A percentile compares a stretch with the other conserved stretches of the same genome.
phyloP scores from a whole-genome alignment of 2,888 invertebrate genomes.

The Strigamia crassipes region DNA sequence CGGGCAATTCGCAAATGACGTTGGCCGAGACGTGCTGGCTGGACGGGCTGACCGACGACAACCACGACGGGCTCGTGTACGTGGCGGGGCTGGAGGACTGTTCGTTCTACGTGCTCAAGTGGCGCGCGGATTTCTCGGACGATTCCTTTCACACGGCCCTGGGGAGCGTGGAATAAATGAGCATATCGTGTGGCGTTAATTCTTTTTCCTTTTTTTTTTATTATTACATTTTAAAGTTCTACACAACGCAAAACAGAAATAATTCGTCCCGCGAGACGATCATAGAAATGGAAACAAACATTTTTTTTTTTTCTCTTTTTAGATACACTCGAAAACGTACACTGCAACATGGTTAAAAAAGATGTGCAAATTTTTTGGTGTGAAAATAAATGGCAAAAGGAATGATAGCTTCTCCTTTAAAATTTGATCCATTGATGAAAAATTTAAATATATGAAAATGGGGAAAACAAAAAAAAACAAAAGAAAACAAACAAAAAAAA shows the following conservation, averaged over 20 bases:
- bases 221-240: not conserved
- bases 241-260: slow-evolving; percentile 3
- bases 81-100: slow-evolving; percentile 51
- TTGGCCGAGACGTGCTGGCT: slow-evolving; percentile 51
- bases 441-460: not conserved
- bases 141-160: not conserved
- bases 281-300: not conserved
- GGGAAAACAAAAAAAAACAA: not conserved
- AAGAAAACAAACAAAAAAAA: too few relatives aligned
- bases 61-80: slow-evolving; percentile 50
- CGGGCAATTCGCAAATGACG: slow-evolving; percentile 50
- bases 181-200: not conserved
- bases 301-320: not conserved
- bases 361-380: not conserved
- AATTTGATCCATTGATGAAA: not conserved
- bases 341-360: not conserved
- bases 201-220: not conserved
- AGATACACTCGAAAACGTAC: not conserved
- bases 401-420: not conserved
- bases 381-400: not conserved
- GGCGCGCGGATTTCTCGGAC: slow-evolving; percentile 20
- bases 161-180: not conserved
- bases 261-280: not conserved
- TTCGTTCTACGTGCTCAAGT: slow-evolving; percentile 51
- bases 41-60: slow-evolving; percentile 51